These are phyloP conservation scores for Portevinia maculata DNA, from an alignment of 2,888 invertebrate species.

Conservation along the genomic window DNA sequence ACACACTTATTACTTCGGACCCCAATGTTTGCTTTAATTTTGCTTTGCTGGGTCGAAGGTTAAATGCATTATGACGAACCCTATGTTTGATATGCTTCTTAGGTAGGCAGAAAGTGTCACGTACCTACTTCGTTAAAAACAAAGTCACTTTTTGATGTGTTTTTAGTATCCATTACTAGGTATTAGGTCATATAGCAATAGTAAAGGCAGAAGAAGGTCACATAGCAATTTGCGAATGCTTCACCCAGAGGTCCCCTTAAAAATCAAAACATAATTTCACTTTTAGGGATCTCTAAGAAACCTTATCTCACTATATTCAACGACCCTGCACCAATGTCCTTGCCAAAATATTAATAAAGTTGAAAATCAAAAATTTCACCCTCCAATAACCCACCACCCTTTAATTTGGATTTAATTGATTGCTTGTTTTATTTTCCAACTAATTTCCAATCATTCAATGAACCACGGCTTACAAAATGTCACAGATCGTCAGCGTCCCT, in stretches of 20 bases:
- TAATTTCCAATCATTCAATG: constrained; percentile 69
- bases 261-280: constrained; percentile 11
- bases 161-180: too few relatives aligned
- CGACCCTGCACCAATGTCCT: constrained; percentile 31
- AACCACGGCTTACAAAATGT: constrained; percentile 62
- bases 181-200: not conserved
- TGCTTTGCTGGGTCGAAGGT: too few relatives aligned
- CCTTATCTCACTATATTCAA: not conserved
- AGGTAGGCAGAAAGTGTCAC: too few relatives aligned
- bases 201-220: too few relatives aligned
- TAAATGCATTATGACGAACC: too few relatives aligned
- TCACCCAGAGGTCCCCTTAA: not conserved
- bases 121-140: too few relatives aligned
- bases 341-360: not conserved
- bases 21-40: too few relatives aligned
- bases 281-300: not conserved
- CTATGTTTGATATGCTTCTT: too few relatives aligned
- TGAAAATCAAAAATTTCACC: constrained; percentile 1
- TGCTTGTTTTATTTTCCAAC: constrained; percentile 68
- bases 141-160: too few relatives aligned
- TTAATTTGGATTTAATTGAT: constrained; percentile 67
- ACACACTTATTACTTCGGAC: too few relatives aligned
- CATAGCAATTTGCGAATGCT: not conserved
- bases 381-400: not conserved
- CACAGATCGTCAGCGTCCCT: constrained; percentile 69